Base-by-base conservation (phyloP, 2,113 vertebrate species). In the Paraplagusia blochii region DNA sequence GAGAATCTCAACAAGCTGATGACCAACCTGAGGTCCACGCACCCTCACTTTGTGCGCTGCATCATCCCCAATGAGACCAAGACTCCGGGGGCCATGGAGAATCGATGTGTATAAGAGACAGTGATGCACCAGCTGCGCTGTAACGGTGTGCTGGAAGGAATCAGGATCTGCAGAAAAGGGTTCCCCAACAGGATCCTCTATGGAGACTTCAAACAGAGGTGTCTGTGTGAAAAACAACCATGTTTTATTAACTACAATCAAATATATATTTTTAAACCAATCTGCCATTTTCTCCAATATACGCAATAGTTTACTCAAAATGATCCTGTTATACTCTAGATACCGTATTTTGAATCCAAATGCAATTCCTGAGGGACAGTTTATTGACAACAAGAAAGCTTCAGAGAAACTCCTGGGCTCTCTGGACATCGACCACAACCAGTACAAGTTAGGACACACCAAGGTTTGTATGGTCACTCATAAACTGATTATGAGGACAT, bases 101-200 rank as follows among this genome's bases (percentile, higher is more conserved):
- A 97, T 14, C 89, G 93, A n/a, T 54, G 63, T 96, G 84, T n/a
- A n/a, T n/a, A n/a, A n/a, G n/a, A n/a, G n/a, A n/a, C n/a, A n/a
- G 95, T 97, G 52, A 96, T 97, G 94, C 94, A 97, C 85, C 95
- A 97, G 88, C 90, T 97, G n/a, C 95, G 95, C 82, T 97, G 95
- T 85, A 97, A 97, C 0, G 95, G 95, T 2, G 95, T 97, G 9
- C 89, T 97, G 84, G 95, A 97, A 67, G 94, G 95, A 40, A 95
- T 95, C 84, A 92, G 94, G 76, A 95, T 95, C 85, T 95, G 94
- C 82, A 91, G 94, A 48, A 95, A 94, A 79, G 93, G 92, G 47
- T 95, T 94, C 79, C 93, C 93, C 68, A 94, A 94, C 82, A 91
- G 94, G 71, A 91, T 94, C 83, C 90, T 94, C 50, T 93, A 93